phyloP scores from a whole-genome alignment of 2,113 vertebrate species.

The Colius striatus region DNA sequence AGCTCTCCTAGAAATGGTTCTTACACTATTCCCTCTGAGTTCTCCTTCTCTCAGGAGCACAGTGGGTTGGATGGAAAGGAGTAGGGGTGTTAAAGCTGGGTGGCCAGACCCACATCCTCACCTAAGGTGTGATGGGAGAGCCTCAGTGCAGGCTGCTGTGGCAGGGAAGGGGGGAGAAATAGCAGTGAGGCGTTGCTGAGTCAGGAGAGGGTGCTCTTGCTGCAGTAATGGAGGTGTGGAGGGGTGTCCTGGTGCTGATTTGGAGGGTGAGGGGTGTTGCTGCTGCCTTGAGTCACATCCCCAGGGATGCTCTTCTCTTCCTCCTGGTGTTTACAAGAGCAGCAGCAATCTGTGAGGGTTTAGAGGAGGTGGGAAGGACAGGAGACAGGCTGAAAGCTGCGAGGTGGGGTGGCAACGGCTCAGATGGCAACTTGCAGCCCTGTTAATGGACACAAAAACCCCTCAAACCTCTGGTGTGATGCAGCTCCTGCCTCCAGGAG shows the following conservation, averaged over 20 bases:
- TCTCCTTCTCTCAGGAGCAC: neutral
- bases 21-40: slow-evolving; percentile 64
- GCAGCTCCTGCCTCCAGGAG: neutral
- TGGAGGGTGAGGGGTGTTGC: neutral
- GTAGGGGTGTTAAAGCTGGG: neutral
- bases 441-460: fast-evolving
- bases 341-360: neutral
- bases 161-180: neutral
- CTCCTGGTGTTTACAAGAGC: neutral
- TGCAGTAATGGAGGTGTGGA: neutral
- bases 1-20: slow-evolving; percentile 63
- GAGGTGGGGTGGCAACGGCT: neutral
- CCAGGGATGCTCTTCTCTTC: neutral
- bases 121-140: fast-evolving
- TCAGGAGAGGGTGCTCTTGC: slow-evolving; percentile 65
- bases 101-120: neutral
- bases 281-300: fast-evolving
- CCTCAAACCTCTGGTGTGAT: neutral
- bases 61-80: too few relatives aligned
- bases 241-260: neutral
- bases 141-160: fast-evolving
- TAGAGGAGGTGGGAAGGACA: neutral
- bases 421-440: fast-evolving
- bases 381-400: neutral
- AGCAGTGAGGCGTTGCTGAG: neutral